A percentile compares a stretch with the other conserved stretches of the same genome.
phyloP scores from a whole-genome alignment of 2,888 invertebrate genomes.

The Cephus pygmeus region DNA sequence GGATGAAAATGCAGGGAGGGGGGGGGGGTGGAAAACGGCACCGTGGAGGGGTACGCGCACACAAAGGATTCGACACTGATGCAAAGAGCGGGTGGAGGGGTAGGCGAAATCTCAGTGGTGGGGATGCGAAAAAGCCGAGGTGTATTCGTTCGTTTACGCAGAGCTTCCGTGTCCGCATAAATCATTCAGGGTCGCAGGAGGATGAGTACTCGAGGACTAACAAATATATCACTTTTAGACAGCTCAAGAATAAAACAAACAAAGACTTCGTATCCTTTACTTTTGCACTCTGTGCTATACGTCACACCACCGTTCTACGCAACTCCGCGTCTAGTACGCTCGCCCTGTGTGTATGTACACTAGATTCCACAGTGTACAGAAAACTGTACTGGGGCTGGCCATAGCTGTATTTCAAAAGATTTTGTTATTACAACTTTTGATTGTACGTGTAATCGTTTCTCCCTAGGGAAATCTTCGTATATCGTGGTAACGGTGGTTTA shows the following conservation, averaged over 20 bases:
- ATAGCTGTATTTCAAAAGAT: slow-evolving; percentile 38
- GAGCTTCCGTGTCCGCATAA: slow-evolving; percentile 27
- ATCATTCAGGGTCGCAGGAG: slow-evolving; percentile 29
- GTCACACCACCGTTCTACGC: background rate
- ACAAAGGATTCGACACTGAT: background rate
- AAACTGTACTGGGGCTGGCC: background rate
- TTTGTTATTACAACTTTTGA: slow-evolving; percentile 7
- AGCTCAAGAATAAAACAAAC: slow-evolving; percentile 40
- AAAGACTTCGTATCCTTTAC: slow-evolving; percentile 9
- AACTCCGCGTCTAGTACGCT: background rate
- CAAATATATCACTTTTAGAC: slow-evolving; percentile 40
- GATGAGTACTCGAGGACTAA: slow-evolving; percentile 22
- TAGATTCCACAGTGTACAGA: background rate
- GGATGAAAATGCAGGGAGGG: background rate
- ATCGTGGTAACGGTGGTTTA: background rate
- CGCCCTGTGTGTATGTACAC: background rate
- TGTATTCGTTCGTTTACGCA: slow-evolving; percentile 25
- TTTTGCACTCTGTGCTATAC: background rate
- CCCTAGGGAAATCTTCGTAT: background rate
- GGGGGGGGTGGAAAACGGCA: background rate
- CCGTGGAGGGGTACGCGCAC: background rate
- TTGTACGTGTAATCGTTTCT: background rate
- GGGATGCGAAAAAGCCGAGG: slow-evolving; percentile 19
- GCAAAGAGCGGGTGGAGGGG: background rate
- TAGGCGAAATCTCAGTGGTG: slow-evolving; percentile 8